phyloP scores from a whole-genome alignment of 2,797 vertebrate species.

The Limosa lapponica region DNA sequence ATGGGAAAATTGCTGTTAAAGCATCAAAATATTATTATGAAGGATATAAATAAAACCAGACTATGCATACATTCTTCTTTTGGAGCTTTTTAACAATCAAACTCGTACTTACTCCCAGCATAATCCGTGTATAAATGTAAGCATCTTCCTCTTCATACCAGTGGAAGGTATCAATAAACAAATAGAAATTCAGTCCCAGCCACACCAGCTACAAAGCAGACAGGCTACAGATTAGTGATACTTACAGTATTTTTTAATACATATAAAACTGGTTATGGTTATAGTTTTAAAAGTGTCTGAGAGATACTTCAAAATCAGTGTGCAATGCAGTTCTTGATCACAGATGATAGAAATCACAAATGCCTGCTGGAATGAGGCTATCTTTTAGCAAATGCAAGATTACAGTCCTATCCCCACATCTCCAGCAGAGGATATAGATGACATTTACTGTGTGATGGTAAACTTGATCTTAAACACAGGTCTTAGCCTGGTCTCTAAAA shows the following conservation, averaged over 20 bases:
- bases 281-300: conserved; percentile 3
- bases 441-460: not conserved
- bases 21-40: not conserved
- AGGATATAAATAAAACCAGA: conserved; percentile 1
- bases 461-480: not conserved
- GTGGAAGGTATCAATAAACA: conserved; percentile 80
- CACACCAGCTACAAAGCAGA: conserved; percentile 75
- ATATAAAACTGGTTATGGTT: not conserved
- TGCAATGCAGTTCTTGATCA: not conserved
- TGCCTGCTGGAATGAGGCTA: not conserved
- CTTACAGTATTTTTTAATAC: not conserved
- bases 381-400: conserved; percentile 4
- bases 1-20: not conserved
- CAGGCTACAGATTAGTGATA: not conserved
- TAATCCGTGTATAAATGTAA: conserved; percentile 81
- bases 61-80: not conserved
- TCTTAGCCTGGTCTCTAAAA: not conserved
- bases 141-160: conserved; percentile 80
- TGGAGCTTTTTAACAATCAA: not conserved
- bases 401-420: not conserved
- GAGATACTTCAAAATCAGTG: not conserved
- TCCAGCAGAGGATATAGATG: not conserved
- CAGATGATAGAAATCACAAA: not conserved
- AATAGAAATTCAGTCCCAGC: conserved; percentile 81
- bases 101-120: conserved; percentile 82